These are phyloP conservation scores for Staurois parvus DNA, from an alignment of 2,797 vertebrate species.

Conservation along the genomic window DNA sequence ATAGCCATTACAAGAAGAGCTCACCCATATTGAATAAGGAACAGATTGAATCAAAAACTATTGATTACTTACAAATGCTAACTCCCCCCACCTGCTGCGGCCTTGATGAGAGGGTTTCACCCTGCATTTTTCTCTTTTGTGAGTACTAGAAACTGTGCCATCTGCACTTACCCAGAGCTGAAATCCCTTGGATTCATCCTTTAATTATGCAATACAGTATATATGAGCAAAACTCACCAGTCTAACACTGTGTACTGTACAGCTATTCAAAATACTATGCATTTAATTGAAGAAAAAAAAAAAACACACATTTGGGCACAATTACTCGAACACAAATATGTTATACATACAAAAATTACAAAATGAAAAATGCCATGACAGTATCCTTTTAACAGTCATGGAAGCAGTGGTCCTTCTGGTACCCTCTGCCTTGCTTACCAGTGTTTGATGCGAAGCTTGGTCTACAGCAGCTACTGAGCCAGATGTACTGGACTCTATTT, in stretches of 20 bases:
- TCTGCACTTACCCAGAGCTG: not conserved
- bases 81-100: no score
- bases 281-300: not conserved
- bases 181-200: no score
- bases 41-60: no score
- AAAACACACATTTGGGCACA: not conserved
- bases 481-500: constrained; percentile 85
- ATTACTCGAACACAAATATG: no score
- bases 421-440: constrained; percentile 82
- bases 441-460: constrained; percentile 90
- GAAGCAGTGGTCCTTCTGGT: not conserved
- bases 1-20: no score
- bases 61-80: no score
- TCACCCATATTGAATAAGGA: no score
- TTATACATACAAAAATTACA: not conserved
- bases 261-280: not conserved
- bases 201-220: not conserved
- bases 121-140: not conserved
- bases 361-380: not conserved
- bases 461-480: constrained; percentile 91
- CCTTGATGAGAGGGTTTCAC: no score
- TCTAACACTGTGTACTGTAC: no score
- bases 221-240: not conserved
- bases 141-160: not conserved
- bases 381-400: not conserved